Evolutionary conservation across 2,888 invertebrate species (phyloP), one percentile per base, ranked within the genome.

Genomic region (Galerucella calmariensis): DNA sequence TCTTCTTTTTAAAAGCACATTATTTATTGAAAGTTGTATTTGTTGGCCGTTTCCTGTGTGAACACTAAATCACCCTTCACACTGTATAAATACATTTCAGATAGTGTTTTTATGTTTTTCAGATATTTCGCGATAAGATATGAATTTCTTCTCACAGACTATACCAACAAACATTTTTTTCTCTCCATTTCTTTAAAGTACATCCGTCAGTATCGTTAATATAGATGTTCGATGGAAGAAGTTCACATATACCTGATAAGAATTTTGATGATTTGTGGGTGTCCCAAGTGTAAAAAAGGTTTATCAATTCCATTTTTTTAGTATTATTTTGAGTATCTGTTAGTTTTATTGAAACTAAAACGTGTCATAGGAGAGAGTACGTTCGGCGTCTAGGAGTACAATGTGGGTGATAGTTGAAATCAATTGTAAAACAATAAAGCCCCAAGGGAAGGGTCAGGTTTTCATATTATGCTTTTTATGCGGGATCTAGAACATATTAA

Each of bases 21-120:
- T 70, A 67, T 73, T 78, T 78, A 76, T 78, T 77, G 75, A 75
- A 72, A 77, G 67, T 69, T 71, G 62, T 75, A 72, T 78, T 77
- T 73, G 72, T 59, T 74, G 69, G 67, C 53, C 70, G 75, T 77
- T 78, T 76, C 78, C 78, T 78, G 78, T 77, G 77, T 72, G 75
- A 74, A 75, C 76, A 69, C 72, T 75, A 73, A 69, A 78, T 77
- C 74, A 69, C 77, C 72, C 69, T 72, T 35, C 71, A 65, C 67
- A 66, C 56, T 69, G 67, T 59, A 74, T 72, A 75, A 77, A 75
- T 68, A 77, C 65, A 61, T 48, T 41, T 73, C 44, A 72, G 69
- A 73, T 68, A 71, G 68, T 69, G 58, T 56, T 63, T 63, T 63
- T 51, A 70, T 70, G 63, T 65, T 11, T 46, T 65, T 20, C 44